Evolutionary conservation across 2,797 vertebrate species (phyloP).

Genomic region (Schizopygopsis pylzovi): DNA sequence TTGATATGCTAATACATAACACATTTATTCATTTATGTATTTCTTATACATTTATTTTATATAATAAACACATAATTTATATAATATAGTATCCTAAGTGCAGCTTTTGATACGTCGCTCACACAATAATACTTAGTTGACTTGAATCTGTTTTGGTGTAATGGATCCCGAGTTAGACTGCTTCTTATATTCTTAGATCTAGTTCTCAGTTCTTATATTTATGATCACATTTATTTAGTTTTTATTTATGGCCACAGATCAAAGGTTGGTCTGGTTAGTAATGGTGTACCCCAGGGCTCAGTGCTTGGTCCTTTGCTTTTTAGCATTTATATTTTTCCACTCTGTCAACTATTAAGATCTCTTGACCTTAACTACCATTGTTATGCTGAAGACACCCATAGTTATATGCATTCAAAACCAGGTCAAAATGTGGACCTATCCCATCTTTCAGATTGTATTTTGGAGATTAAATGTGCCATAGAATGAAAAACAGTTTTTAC

Average conservation of each 20-base stretch:
- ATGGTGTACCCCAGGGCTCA: not conserved
- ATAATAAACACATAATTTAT: no score
- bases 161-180: not conserved
- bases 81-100: no score
- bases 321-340: not conserved
- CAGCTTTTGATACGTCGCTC: no score
- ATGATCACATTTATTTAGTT: not conserved
- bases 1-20: not conserved
- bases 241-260: not conserved
- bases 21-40: no score
- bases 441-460: no score
- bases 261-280: not conserved
- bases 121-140: no score
- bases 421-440: no score
- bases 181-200: not conserved
- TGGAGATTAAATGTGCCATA: no score
- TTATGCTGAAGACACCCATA: not conserved
- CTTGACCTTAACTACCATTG: not conserved
- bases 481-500: no score
- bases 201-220: not conserved
- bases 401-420: not conserved
- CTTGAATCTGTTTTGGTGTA: not conserved
- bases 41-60: no score
- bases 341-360: not conserved
- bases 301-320: not conserved